phyloP scores from a whole-genome alignment of 30 jellyfish, hydroid and myxozoan genomes.

The Rhopilema esculentum region DNA sequence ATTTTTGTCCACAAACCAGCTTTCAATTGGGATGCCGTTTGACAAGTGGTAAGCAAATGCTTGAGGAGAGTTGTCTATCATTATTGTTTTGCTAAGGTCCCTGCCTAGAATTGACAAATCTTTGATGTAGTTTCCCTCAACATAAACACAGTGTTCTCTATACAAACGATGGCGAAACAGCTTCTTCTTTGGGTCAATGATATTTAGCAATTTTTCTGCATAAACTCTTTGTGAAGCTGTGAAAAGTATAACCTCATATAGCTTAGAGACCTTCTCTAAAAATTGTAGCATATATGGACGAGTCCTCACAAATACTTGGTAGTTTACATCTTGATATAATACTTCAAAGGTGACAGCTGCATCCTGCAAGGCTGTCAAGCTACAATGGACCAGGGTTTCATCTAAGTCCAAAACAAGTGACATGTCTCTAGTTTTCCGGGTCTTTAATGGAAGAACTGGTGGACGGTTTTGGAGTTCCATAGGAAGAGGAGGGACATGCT shows the following conservation, averaged over 20 bases:
- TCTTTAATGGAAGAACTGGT: conserved; percentile 92
- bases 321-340: conserved; percentile 74
- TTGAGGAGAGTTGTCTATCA: conserved; percentile 98
- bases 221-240: conserved; percentile 97
- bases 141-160: conserved; percentile 96
- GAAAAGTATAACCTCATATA: conserved; percentile 89
- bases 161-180: conserved; percentile 93
- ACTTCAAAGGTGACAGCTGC: conserved; percentile 91
- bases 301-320: conserved; percentile 89
- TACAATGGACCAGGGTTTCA: conserved; percentile 98
- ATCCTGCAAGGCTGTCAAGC: conserved; percentile 81
- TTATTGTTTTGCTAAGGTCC: conserved; percentile 87
- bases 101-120: conserved; percentile 95
- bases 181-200: conserved; percentile 88
- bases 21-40: conserved; percentile 97
- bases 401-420: conserved; percentile 93
- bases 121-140: conserved; percentile 96
- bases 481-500: conserved; percentile 92
- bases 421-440: conserved; percentile 87
- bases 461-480: conserved; percentile 63
- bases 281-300: conserved; percentile 93
- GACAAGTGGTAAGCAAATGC: conserved; percentile 98
- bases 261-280: conserved; percentile 83
- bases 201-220: conserved; percentile 93
- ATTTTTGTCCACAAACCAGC: conserved; percentile 97